Conservation (phyloP, 2,888 invertebrate genomes). For the Lasioglossum calceatum region DNA sequence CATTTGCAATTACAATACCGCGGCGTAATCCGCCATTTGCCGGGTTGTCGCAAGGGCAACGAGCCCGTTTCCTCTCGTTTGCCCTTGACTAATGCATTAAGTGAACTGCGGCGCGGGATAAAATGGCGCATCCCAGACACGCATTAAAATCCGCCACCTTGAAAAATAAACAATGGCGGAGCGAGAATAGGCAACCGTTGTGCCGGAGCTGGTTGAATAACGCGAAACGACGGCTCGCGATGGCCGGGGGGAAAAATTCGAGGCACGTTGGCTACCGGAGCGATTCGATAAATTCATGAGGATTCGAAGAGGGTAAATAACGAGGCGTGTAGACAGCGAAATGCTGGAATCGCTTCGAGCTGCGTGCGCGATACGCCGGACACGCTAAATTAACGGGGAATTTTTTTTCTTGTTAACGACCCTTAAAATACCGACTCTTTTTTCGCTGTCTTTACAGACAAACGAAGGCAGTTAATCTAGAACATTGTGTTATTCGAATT, state of each 20-base stretch:
- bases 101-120: background rate
- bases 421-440: background rate
- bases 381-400: background rate
- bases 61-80: background rate
- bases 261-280: constrained; percentile 24
- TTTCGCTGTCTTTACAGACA: background rate
- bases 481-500: background rate
- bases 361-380: constrained; percentile 19
- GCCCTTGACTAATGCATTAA: background rate
- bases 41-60: constrained; percentile 11
- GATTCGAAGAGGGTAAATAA: constrained; percentile 38
- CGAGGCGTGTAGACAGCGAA: constrained; percentile 33
- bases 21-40: background rate
- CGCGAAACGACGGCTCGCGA: background rate
- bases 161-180: background rate
- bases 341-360: constrained; percentile 11
- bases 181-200: background rate
- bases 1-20: constrained; percentile 4
- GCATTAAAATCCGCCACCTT: background rate
- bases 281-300: constrained; percentile 46
- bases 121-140: background rate
- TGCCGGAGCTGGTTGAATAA: background rate
- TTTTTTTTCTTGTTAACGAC: background rate
- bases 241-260: constrained; percentile 7
- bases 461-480: background rate